Evolutionary conservation across 2,113 vertebrate genomes (phyloP).

Genomic region (Ptychochromis oligacanthus): DNA sequence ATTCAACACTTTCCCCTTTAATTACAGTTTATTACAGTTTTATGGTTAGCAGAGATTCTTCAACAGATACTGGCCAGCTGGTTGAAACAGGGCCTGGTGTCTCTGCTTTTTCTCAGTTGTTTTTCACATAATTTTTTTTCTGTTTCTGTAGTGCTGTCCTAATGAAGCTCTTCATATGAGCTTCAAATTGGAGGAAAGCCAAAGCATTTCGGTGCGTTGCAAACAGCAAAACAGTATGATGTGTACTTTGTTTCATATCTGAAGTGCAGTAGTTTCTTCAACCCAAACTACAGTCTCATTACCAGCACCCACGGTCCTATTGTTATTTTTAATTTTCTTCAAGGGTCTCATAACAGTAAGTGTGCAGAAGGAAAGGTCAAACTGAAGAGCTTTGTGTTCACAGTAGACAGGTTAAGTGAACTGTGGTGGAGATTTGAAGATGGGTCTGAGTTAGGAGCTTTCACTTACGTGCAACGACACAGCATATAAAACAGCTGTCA

Average conservation of each 20-base stretch:
- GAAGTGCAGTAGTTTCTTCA: background rate
- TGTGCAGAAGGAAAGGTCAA: background rate
- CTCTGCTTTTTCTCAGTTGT: background rate
- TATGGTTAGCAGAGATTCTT: background rate
- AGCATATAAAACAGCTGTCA: too few species aligned
- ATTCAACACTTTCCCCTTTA: background rate
- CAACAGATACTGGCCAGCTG: background rate
- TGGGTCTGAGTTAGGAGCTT: background rate
- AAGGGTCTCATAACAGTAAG: background rate
- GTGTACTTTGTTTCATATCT: background rate
- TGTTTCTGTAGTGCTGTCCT: background rate
- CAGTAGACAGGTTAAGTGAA: background rate
- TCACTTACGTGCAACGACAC: rapidly evolving
- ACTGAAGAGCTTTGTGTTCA: background rate
- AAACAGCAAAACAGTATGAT: background rate
- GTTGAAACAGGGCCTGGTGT: background rate
- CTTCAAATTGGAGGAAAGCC: background rate
- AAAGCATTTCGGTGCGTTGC: background rate
- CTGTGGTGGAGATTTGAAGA: too few species aligned
- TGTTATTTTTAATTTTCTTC: background rate
- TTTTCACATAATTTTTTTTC: background rate
- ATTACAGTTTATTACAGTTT: background rate
- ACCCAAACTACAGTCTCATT: background rate
- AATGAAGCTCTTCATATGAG: background rate
- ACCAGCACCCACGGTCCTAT: background rate